Base-by-base conservation (phyloP, 2,797 vertebrate species). In the Gouania willdenowi region DNA sequence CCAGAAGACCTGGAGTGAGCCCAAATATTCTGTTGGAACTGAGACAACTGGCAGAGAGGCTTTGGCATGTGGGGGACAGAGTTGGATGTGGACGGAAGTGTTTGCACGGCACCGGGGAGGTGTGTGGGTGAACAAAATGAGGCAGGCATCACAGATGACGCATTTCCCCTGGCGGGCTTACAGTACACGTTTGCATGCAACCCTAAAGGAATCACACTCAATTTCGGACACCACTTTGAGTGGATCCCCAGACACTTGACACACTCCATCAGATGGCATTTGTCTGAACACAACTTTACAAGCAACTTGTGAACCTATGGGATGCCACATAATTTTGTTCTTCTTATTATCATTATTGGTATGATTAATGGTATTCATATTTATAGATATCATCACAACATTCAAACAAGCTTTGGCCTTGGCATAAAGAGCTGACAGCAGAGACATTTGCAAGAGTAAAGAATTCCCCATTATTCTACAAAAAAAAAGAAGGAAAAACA, bases 401-500 rank as follows among this genome's bases (percentile, higher is more conserved):
- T 85, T 85, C 80, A 87, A 76, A 86, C 66, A 72, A 83, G 82
- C 84, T 81, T 82, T 81, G 79, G 77, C 77, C 79, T 80, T 57
- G 75, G 74, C 71, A 2, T 71, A 62, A 75, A 75, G 77, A 81
- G 79, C 71, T 64, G 72, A 81, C 67, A 71, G 58, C 71, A 71
- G 79, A 85, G 78, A 85, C 78, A 81, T 74, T 81, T 77, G 77
- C 75, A 72, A 72, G 66, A 79, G 68, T 71, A 77, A 79, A 76
- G 68, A 83, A 83, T 76, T 26, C 75, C 73, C 75, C 78, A 21
- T 68, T 71, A 58, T 66, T 64, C 67, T 79, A 82, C 72, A 46
- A 75, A 39, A 13, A 41, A 26, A 33, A 17, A 4, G n/a, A 24
- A 13, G 44, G 20, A 34, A 24, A 1, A 44, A 32, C 33, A 56